These are phyloP conservation scores for Melipona quadrifasciata DNA, from an alignment of 1,140 invertebrate genomes.

Conservation along the genomic window DNA sequence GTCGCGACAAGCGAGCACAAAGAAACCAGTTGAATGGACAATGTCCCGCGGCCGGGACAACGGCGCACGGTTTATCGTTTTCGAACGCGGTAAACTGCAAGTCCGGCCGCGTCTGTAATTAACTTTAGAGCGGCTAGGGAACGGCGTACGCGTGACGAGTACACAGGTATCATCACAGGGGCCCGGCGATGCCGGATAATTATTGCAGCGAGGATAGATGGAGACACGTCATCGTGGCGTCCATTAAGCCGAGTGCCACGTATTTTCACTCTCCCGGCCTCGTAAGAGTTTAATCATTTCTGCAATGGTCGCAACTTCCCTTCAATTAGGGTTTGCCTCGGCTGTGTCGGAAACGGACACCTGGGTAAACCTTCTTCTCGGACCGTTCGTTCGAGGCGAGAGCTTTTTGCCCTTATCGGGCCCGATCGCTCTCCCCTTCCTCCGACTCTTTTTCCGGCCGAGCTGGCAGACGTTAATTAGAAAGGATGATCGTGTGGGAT, in stretches of 20 bases:
- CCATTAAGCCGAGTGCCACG: conserved; percentile 60
- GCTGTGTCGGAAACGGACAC: conserved; percentile 52
- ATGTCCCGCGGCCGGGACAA: neutral
- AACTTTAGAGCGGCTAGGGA: conserved; percentile 51
- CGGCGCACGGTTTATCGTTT: neutral
- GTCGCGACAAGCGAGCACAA: neutral
- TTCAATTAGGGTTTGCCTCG: conserved; percentile 70
- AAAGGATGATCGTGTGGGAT: conserved; percentile 47
- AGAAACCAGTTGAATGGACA: neutral
- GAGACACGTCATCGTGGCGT: conserved; percentile 67
- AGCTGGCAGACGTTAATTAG: conserved; percentile 57
- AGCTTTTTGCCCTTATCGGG: conserved; percentile 41
- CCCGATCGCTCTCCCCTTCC: neutral
- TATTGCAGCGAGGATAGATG: conserved; percentile 61
- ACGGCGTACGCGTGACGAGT: conserved; percentile 51
- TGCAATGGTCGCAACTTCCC: conserved; percentile 63
- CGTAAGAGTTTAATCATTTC: conserved; percentile 65
- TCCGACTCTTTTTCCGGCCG: conserved; percentile 29
- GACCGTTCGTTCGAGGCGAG: conserved; percentile 22
- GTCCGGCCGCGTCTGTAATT: conserved; percentile 56
- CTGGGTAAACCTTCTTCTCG: conserved; percentile 70
- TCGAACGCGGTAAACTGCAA: conserved; percentile 3
- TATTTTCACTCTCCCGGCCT: conserved; percentile 42
- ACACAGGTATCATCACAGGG: conserved; percentile 51
- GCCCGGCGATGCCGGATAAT: conserved; percentile 69